These are phyloP conservation scores for Caenorhabditis tropicalis DNA, from an alignment of 1,140 invertebrate species.

Conservation along the genomic window DNA sequence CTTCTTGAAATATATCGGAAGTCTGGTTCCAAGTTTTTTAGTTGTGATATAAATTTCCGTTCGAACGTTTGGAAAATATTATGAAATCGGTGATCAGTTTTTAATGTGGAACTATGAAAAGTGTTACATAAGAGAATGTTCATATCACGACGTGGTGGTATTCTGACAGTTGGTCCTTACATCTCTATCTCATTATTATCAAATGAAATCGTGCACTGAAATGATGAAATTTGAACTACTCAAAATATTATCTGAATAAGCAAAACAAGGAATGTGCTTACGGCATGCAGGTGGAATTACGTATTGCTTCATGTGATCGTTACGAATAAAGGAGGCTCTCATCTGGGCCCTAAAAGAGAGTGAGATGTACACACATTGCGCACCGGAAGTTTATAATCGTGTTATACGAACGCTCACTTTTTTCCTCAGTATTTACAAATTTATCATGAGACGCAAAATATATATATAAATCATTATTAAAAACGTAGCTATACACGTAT, in stretches of 20 bases:
- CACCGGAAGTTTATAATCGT: conserved; percentile 27
- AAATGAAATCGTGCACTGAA: too few relatives aligned
- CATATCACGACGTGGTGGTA: too few relatives aligned
- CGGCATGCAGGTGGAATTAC: not conserved
- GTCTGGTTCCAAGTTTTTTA: too few relatives aligned
- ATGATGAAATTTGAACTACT: too few relatives aligned
- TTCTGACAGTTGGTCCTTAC: too few relatives aligned
- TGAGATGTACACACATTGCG: conserved; percentile 9
- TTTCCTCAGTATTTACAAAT: conserved; percentile 17
- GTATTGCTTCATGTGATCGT: not conserved
- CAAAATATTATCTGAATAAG: too few relatives aligned
- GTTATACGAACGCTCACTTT: conserved; percentile 23
- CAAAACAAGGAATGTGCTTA: not conserved
- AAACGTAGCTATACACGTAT: conserved; percentile 38
- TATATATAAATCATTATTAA: conserved; percentile 28
- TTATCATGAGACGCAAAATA: not conserved
- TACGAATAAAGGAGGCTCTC: not conserved
- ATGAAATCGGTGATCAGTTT: too few relatives aligned
- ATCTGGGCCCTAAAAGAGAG: not conserved
- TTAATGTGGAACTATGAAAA: too few relatives aligned
- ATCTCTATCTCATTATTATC: too few relatives aligned
- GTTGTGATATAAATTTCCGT: too few relatives aligned
- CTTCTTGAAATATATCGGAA: not conserved
- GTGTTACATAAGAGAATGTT: too few relatives aligned
- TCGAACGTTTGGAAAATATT: too few relatives aligned